Conservation (phyloP, 2,797 vertebrate species). For the Myotis daubentonii region DNA sequence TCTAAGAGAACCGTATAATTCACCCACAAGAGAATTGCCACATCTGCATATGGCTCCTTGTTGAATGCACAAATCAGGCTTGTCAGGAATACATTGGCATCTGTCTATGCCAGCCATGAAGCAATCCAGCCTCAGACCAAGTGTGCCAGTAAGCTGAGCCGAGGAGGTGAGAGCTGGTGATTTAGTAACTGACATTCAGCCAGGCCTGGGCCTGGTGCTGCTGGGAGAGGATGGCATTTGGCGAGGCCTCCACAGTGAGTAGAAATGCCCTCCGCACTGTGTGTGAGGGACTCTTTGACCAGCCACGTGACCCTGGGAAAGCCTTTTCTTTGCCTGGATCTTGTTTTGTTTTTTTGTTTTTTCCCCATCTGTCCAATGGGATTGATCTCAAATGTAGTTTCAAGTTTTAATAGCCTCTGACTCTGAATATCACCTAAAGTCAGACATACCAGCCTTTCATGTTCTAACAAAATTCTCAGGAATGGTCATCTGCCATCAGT, state of each 20-base stretch:
- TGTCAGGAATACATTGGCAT: background rate
- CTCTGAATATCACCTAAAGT: background rate
- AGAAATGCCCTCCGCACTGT: background rate
- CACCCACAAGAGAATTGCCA: background rate
- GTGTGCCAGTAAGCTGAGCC: background rate
- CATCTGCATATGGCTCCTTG: background rate
- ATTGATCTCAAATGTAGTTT: background rate
- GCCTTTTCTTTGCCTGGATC: background rate
- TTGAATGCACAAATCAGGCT: slow-evolving; percentile 34
- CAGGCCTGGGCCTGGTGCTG: background rate
- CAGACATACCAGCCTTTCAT: background rate
- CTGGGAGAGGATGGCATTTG: background rate
- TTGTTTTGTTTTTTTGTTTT: no score
- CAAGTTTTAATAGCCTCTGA: background rate
- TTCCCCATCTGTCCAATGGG: background rate
- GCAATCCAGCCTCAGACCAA: background rate
- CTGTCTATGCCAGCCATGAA: background rate
- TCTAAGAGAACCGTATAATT: background rate
- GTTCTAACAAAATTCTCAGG: background rate
- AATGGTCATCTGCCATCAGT: background rate
- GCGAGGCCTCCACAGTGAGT: background rate
- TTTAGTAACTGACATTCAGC: background rate
- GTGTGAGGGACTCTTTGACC: background rate
- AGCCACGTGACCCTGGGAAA: background rate
- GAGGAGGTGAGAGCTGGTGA: background rate